Evolutionary conservation across 2,888 invertebrate genomes (phyloP).

Genomic region (Ischnus inquisitorius): DNA sequence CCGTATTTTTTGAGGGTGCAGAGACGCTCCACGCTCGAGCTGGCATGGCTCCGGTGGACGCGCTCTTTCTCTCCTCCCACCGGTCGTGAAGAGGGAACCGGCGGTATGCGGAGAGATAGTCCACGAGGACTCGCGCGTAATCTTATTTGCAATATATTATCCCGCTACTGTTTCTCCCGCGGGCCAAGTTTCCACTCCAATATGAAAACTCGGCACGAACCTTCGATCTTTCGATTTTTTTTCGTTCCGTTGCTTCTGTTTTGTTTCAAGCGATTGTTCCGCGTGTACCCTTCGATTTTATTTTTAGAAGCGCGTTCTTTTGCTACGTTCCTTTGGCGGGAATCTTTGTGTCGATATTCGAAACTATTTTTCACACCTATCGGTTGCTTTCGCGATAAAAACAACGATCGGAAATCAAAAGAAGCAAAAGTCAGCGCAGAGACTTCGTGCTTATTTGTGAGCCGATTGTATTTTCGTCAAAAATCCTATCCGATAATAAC

Average conservation of each 20-base stretch:
- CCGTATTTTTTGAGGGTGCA: slow-evolving; percentile 77
- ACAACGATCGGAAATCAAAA: too few relatives aligned
- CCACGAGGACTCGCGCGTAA: slow-evolving; percentile 76
- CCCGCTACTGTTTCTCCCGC: slow-evolving; percentile 61
- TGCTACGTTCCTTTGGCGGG: background rate
- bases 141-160: slow-evolving; percentile 84
- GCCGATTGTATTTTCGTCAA: too few relatives aligned
- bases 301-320: slow-evolving; percentile 4
- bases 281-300: slow-evolving; percentile 35
- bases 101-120: slow-evolving; percentile 58
- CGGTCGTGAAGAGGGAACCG: slow-evolving; percentile 36
- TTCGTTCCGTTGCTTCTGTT: background rate
- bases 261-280: slow-evolving; percentile 17
- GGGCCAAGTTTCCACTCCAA: slow-evolving; percentile 55
- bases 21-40: slow-evolving; percentile 37
- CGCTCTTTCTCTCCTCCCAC: slow-evolving; percentile 30
- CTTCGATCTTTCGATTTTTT: slow-evolving; percentile 57
- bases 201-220: slow-evolving; percentile 46
- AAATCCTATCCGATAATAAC: too few relatives aligned
- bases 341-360: too few relatives aligned
- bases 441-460: too few relatives aligned
- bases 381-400: too few relatives aligned
- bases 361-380: too few relatives aligned
- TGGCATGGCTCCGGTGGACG: slow-evolving; percentile 14
- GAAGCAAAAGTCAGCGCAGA: too few relatives aligned